Evolutionary conservation across 2,113 vertebrate species (phyloP).

Genomic region (Grammomys dolichurus): DNA sequence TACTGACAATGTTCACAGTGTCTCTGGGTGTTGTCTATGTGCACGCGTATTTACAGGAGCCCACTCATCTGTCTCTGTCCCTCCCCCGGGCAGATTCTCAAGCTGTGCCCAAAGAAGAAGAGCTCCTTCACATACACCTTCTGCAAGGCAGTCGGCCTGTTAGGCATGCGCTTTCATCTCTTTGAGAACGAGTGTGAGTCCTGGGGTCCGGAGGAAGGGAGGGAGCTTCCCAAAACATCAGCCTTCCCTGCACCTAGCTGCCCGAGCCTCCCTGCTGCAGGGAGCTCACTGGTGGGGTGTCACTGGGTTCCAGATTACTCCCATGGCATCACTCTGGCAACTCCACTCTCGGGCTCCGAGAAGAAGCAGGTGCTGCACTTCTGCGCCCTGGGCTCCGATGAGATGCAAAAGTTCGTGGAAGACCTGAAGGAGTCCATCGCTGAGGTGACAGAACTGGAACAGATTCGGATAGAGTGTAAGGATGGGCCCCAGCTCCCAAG

Average conservation of each 20-base stretch:
- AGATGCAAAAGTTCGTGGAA: constrained; percentile 98
- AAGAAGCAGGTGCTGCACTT: constrained; percentile 98
- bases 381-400: constrained; percentile 96
- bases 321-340: constrained; percentile 97
- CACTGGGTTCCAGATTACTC: constrained; percentile 92
- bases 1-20: not conserved
- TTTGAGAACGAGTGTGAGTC: constrained; percentile 98
- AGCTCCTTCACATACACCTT: constrained; percentile 97
- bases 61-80: not conserved
- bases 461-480: constrained; percentile 99
- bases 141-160: constrained; percentile 96
- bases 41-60: accelerated
- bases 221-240: accelerated
- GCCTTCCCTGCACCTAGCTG: not conserved
- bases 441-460: constrained; percentile 99
- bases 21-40: not conserved
- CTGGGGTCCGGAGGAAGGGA: not conserved
- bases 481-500: not conserved
- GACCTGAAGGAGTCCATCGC: constrained; percentile 98
- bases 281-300: not conserved
- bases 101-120: constrained; percentile 99
- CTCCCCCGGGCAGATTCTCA: constrained; percentile 92
- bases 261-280: not conserved
- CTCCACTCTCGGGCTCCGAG: constrained; percentile 96
- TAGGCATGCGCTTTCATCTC: constrained; percentile 98